phyloP scores from a whole-genome alignment of 2,113 vertebrate species.

The Malurus melanocephalus region DNA sequence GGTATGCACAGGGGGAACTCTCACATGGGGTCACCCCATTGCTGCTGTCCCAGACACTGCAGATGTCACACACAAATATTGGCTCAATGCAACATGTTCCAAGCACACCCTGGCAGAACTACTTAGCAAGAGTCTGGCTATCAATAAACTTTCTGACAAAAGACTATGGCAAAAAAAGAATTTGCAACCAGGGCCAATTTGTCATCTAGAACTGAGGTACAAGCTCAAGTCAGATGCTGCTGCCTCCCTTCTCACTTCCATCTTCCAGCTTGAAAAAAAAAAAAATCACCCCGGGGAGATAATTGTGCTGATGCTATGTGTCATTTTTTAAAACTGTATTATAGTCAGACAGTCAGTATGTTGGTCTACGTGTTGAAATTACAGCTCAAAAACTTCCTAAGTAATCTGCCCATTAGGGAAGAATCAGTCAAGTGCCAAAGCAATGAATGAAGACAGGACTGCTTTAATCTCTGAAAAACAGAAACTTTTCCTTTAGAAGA shows the following conservation, averaged over 20 bases:
- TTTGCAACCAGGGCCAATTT: neutral
- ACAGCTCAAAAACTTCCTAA: constrained; percentile 24
- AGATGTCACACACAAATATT: neutral
- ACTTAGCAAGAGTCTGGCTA: neutral
- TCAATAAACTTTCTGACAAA: constrained; percentile 15
- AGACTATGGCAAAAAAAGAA: neutral
- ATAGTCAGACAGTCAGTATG: neutral
- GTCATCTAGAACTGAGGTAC: neutral
- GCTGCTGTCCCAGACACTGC: neutral
- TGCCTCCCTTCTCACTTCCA: neutral
- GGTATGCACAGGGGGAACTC: neutral
- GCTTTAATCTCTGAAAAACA: constrained; percentile 53
- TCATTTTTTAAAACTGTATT: neutral
- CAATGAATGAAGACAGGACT: constrained; percentile 43
- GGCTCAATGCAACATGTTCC: neutral
- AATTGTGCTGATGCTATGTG: neutral
- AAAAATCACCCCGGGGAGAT: neutral
- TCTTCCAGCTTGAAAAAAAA: neutral
- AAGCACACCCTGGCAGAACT: neutral
- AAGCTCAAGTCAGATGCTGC: neutral
- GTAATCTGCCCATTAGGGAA: constrained; percentile 49
- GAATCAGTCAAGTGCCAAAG: constrained; percentile 47
- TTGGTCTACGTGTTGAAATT: constrained; percentile 20
- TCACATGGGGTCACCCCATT: neutral
- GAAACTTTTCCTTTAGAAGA: constrained; percentile 54